phyloP scores from a whole-genome alignment of 1,140 invertebrate species.

The Hirudo medicinalis region DNA sequence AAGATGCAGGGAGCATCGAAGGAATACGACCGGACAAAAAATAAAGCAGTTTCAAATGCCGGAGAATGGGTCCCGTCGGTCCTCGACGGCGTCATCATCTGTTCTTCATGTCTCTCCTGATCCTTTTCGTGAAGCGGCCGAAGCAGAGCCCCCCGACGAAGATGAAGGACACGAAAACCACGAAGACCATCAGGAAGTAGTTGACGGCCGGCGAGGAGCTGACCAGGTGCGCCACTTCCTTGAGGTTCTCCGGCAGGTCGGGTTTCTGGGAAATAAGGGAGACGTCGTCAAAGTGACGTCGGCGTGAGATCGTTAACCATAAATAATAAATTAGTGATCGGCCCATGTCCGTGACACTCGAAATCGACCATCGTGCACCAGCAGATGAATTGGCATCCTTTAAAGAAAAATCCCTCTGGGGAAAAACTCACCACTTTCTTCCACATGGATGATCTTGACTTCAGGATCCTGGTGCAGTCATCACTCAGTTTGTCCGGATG shows the following conservation, averaged over 20 bases:
- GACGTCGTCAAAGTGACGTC: conserved; percentile 37
- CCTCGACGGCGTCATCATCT: conserved; percentile 44
- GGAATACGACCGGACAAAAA: no score
- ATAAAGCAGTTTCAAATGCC: no score
- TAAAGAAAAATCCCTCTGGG: no score
- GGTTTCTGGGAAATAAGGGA: conserved; percentile 32
- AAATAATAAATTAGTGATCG: no score
- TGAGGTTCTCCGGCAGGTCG: conserved; percentile 51
- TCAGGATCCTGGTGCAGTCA: background rate
- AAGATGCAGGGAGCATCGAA: no score
- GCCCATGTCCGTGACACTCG: no score
- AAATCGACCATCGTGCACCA: no score
- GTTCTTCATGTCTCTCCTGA: conserved; percentile 52
- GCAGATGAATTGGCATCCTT: no score
- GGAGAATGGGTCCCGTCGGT: no score
- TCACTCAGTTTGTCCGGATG: background rate
- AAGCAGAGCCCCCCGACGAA: conserved; percentile 63
- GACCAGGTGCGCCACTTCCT: conserved; percentile 57
- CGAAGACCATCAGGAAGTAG: conserved; percentile 48
- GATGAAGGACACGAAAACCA: conserved; percentile 32
- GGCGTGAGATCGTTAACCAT: no score
- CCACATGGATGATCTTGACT: background rate
- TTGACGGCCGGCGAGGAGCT: conserved; percentile 57
- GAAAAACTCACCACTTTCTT: no score
- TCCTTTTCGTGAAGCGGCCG: conserved; percentile 59